Percentiles rank a stretch among this genome's conserved stretches.
Conservation (phyloP, 64 coral and sea anemone genomes). For the Exaiptasia diaphana region DNA sequence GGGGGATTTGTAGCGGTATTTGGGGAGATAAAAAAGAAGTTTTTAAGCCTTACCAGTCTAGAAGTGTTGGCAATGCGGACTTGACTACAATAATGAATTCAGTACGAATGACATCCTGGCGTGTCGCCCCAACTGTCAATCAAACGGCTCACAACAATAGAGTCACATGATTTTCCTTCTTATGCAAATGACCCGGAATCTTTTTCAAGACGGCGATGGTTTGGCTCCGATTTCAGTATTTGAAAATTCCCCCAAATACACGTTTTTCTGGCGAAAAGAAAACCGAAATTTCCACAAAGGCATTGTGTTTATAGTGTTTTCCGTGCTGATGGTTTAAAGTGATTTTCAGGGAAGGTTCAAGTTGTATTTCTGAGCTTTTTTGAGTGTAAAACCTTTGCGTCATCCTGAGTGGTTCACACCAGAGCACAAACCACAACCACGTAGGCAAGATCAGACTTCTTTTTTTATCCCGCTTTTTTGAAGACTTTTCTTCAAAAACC, state of each 20-base stretch:
- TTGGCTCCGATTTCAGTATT: neutral
- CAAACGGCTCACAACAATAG: neutral
- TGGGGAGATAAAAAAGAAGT: neutral
- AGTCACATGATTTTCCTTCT: neutral
- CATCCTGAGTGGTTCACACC: neutral
- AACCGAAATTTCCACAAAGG: neutral
- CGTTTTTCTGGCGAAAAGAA: neutral
- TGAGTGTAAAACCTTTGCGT: neutral
- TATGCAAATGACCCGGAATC: constrained; percentile 12
- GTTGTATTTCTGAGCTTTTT: neutral
- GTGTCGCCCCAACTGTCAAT: constrained; percentile 13
- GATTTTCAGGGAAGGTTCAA: neutral
- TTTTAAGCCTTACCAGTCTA: constrained; percentile 17
- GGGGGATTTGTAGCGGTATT: neutral
- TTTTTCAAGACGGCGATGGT: neutral
- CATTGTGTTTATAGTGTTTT: neutral
- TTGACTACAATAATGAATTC: constrained; percentile 21
- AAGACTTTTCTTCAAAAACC: neutral
- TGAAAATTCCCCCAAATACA: neutral
- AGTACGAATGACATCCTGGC: constrained; percentile 11
- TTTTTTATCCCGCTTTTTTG: neutral
- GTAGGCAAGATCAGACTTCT: neutral
- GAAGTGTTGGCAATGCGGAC: constrained; percentile 6
- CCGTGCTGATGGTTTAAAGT: neutral
- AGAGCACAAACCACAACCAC: constrained; percentile 3